Base-by-base conservation (phyloP, 1,140 invertebrate species). In the Drosophila chauvacae region DNA sequence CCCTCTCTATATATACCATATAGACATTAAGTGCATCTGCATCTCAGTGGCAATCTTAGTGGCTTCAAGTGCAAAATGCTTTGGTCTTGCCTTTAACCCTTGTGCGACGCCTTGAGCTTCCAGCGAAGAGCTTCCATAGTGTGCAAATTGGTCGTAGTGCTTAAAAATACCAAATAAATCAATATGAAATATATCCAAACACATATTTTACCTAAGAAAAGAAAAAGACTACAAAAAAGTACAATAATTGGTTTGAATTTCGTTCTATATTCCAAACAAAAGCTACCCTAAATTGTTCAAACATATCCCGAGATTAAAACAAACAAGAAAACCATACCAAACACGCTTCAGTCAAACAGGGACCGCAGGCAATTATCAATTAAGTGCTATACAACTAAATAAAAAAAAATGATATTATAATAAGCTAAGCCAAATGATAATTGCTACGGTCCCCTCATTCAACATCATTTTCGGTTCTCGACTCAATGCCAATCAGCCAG, bases 201-300 rank as follows among this genome's bases (percentile, higher is more conserved):
- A 73, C 66, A 71, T 75, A 82, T 86, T 85, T 78, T 86, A 62
- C 68, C 62, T 64, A 68, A 55, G 73, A 71, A 76, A 74, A 66
- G 48, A 81, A 66, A 20, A 73, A 73, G 13, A 53, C 50, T 20
- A 35, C 63, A 59, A 14, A 77, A 42, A 28, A 77, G 74, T 70
- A 47, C 30, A 61, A 44, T 58, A 85, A 91, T 91, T 91, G 90
- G 90, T 88, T 90, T 50, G 55, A 91, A 91, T 91, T 91, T 91
- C 90, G 90, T 91, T 91, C 90, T 91, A 91, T 91, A 91, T 91
- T 91, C 69, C 61, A 69, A 81, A 77, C 57, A 59, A 68, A 37
- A 65, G 48, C 51, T 50, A 57, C 59, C 59, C 59, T 61, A 76
- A 77, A 77, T 68, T 45, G 14, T 39, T 37, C n/a, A 61, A 68